These are phyloP conservation scores for Norana najaformis DNA, from an alignment of 2,888 invertebrate genomes.

Conservation along the genomic window DNA sequence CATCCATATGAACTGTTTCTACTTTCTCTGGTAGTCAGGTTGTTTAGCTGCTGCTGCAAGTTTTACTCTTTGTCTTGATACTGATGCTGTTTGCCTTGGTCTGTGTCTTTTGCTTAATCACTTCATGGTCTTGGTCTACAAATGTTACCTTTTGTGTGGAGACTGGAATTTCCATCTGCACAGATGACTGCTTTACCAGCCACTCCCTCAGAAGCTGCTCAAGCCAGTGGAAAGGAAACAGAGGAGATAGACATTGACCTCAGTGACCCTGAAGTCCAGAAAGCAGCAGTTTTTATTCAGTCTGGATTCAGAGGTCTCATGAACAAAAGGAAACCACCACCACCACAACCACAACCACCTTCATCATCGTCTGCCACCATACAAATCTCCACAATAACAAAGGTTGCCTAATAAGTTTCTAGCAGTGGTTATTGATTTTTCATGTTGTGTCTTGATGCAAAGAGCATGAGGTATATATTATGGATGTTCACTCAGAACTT, in stretches of 20 bases:
- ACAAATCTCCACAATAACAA: not conserved
- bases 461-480: not conserved
- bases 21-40: no score
- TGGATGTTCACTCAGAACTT: not conserved
- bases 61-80: no score
- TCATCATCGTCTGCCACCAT: not conserved
- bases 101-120: no score
- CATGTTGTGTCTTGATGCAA: not conserved
- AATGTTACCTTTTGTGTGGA: not conserved
- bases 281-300: constrained; percentile 52
- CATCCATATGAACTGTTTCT: no score
- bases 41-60: no score
- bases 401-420: not conserved
- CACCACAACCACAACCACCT: not conserved
- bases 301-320: constrained; percentile 49
- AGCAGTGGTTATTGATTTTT: not conserved
- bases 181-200: not conserved
- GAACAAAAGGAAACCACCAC: constrained; percentile 30
- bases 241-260: constrained; percentile 52
- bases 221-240: not conserved
- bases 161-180: constrained; percentile 6
- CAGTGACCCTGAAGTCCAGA: constrained; percentile 56
- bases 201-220: not conserved
- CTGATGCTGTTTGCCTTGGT: no score
- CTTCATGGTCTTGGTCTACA: no score